phyloP scores from a whole-genome alignment of 2,113 vertebrate species.

The Trichechus manatus region DNA sequence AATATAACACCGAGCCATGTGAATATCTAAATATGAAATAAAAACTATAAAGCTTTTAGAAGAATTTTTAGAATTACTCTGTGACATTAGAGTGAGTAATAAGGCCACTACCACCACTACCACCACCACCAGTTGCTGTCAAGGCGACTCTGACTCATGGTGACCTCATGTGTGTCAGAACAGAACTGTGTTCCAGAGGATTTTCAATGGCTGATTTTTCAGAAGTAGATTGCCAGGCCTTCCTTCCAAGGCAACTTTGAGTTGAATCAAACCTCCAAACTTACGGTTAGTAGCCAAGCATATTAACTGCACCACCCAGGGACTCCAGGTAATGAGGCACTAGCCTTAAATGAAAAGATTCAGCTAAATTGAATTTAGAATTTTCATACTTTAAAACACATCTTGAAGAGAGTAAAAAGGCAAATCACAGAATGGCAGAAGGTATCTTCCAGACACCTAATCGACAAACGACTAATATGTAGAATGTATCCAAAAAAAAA shows the following conservation, averaged over 20 bases:
- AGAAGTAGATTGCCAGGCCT: no score
- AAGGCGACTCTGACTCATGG: no score
- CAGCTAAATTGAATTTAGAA: neutral
- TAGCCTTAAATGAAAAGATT: neutral
- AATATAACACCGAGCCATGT: neutral
- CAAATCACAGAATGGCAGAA: neutral
- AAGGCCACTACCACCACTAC: no score
- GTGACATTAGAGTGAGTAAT: neutral
- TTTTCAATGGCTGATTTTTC: no score
- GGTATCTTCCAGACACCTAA: neutral
- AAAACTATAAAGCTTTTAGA: neutral
- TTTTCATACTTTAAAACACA: neutral
- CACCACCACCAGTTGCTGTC: no score
- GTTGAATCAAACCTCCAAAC: no score
- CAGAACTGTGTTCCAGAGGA: no score
- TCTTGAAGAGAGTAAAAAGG: neutral
- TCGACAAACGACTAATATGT: neutral
- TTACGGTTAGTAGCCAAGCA: no score
- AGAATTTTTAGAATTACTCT: neutral
- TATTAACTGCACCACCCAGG: no score
- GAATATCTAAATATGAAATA: neutral
- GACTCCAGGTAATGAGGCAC: neutral
- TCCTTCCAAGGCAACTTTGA: no score
- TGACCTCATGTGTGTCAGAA: no score
- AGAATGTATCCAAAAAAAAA: neutral